Evolutionary conservation across 2,797 vertebrate species (phyloP).

Genomic region (Eutrigla gurnardus): DNA sequence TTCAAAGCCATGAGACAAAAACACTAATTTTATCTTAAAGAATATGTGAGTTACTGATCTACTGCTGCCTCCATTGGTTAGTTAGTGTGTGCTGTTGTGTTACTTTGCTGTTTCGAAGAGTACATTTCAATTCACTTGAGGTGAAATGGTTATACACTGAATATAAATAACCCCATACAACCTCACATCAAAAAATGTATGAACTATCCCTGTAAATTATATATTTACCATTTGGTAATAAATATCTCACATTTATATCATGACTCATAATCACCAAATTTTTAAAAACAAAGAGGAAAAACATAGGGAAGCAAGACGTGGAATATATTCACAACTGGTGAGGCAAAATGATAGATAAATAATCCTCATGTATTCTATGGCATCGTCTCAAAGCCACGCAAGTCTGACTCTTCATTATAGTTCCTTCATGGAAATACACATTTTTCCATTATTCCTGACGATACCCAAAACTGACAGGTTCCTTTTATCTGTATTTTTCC

Average conservation of each 20-base stretch:
- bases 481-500: conserved; percentile 17
- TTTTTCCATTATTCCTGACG: conserved; percentile 1
- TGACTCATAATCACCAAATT: neutral
- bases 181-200: neutral
- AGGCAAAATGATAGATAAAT: neutral
- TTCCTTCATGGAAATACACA: neutral
- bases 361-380: neutral
- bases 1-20: neutral
- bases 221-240: neutral
- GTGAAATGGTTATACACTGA: neutral
- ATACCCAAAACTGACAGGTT: neutral
- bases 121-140: neutral
- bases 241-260: neutral
- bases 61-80: neutral
- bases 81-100: neutral
- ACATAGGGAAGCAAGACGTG: neutral
- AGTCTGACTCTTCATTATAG: conserved; percentile 9
- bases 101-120: neutral
- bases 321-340: neutral
- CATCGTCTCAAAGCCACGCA: neutral
- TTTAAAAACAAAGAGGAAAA: neutral
- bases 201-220: neutral
- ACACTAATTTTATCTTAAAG: neutral
- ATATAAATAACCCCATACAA: neutral
- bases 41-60: neutral